Evolutionary conservation across 2,797 vertebrate species (phyloP), one percentile per base, ranked within the genome.

Genomic region (Ambastaia sidthimunki): DNA sequence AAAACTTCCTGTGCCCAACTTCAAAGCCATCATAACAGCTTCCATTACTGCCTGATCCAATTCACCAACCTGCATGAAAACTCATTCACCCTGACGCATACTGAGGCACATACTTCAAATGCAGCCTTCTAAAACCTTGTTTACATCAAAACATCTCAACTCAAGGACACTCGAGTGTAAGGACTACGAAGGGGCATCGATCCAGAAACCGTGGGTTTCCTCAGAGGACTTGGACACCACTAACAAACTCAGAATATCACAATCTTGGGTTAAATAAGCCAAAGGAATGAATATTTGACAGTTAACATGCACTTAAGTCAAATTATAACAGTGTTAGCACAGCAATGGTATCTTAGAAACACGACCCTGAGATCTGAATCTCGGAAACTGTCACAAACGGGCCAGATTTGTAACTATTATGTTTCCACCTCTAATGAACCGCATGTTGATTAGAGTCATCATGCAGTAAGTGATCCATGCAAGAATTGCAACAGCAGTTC

Each of bases 391-490:
- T 11, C 19, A 63, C 23, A 18, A 9, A 34, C 62, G 11, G 6
- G 7, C 50, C 25, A 48, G 25, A 71, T 73, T 65, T 72, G 69
- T 21, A 66, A 65, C 77, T 44, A 65, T 66, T 55, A 65, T 79
- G 57, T 44, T 72, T 65, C 68, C 31, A 79, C 9, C 48, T 19
- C n/a, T 2, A 57, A 72, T 73, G 70, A 80, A 80, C 31, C 28
- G 48, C 34, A 80, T 47, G 37, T 48, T 54, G 77, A 80, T 80
- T 79, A 79, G 28, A 62, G 60, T 65, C 69, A 79, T 79, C 23
- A 79, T 66, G 77, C 28, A 65, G 28, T 21, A 44, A 79, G 77
- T 73, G 77, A 80, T 80, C 77, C 69, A 66, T 66, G 69, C 19
- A 63, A 52, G 5, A 41, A n/a, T 47, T 44, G 7, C 60, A 72